Evolutionary conservation across 2,113 vertebrate genomes (phyloP).

Genomic region (Zosterops lateralis): DNA sequence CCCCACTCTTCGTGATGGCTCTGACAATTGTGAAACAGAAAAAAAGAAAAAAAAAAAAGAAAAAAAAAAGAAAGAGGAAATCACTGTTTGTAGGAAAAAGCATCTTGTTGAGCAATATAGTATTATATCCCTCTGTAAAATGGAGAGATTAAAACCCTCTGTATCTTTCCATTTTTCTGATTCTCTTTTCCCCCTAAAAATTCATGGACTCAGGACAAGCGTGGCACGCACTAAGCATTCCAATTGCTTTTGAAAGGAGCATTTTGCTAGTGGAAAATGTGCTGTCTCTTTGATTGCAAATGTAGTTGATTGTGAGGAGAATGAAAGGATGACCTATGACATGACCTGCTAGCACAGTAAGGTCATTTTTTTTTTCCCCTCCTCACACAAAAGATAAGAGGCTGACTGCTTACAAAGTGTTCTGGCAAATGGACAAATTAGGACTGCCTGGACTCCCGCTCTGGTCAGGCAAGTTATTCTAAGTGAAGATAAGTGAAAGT

Average conservation of each 20-base stretch:
- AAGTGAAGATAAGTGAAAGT: conserved; percentile 67
- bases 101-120: not conserved
- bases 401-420: conserved; percentile 72
- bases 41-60: not conserved
- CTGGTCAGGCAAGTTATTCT: conserved; percentile 44
- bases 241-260: conserved; percentile 44
- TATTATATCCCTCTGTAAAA: not conserved
- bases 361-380: conserved; percentile 22
- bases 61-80: not conserved
- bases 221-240: conserved; percentile 12
- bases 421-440: conserved; percentile 71
- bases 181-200: not conserved
- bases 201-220: not conserved
- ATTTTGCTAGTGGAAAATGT: conserved; percentile 49
- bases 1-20: not conserved
- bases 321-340: conserved; percentile 70
- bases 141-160: not conserved
- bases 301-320: conserved; percentile 66
- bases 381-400: conserved; percentile 66
- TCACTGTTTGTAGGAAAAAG: not conserved
- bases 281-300: conserved; percentile 64
- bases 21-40: not conserved
- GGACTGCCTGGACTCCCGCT: conserved; percentile 29
- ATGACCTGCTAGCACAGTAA: conserved; percentile 55
- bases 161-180: not conserved